Conservation (phyloP, 1,140 invertebrate species). For the Belonocnema kinseyi region DNA sequence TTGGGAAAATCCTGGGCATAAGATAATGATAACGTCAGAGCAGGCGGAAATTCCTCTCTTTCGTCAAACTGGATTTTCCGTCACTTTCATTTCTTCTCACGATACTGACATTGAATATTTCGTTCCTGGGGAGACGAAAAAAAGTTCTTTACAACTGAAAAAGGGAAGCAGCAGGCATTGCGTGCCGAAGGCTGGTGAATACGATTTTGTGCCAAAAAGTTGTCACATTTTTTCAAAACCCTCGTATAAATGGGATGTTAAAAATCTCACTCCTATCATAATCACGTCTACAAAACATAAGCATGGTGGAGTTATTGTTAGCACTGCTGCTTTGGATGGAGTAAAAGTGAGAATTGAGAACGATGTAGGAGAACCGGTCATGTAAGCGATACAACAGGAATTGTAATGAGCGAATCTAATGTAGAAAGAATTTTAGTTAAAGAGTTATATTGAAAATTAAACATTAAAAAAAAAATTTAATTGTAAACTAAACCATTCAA, state of each 20-base stretch:
- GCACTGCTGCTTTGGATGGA: slow-evolving; percentile 49
- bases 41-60: slow-evolving; percentile 83
- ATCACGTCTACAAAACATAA: slow-evolving; percentile 66
- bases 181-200: slow-evolving; percentile 81
- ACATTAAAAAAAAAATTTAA: too few species aligned
- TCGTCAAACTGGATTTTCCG: slow-evolving; percentile 84
- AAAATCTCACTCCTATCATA: slow-evolving; percentile 61
- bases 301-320: slow-evolving; percentile 65
- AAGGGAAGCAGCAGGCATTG: slow-evolving; percentile 80
- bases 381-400: slow-evolving; percentile 50
- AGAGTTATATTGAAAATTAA: too few species aligned
- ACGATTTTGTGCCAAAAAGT: slow-evolving; percentile 85
- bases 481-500: too few species aligned
- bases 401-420: too few species aligned
- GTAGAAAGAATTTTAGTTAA: too few species aligned
- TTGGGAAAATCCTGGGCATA: slow-evolving; percentile 82
- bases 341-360: slow-evolving; percentile 64
- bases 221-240: slow-evolving; percentile 87
- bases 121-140: slow-evolving; percentile 57
- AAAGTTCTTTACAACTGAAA: slow-evolving; percentile 65
- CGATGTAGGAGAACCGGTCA: slow-evolving; percentile 46
- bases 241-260: slow-evolving; percentile 72
- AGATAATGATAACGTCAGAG: slow-evolving; percentile 79
- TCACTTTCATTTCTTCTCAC: slow-evolving; percentile 83
- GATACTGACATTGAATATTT: slow-evolving; percentile 74